Evolutionary conservation across 2,888 invertebrate species (phyloP), one percentile per base, ranked within the genome.

Genomic region (Tenthredo notha): DNA sequence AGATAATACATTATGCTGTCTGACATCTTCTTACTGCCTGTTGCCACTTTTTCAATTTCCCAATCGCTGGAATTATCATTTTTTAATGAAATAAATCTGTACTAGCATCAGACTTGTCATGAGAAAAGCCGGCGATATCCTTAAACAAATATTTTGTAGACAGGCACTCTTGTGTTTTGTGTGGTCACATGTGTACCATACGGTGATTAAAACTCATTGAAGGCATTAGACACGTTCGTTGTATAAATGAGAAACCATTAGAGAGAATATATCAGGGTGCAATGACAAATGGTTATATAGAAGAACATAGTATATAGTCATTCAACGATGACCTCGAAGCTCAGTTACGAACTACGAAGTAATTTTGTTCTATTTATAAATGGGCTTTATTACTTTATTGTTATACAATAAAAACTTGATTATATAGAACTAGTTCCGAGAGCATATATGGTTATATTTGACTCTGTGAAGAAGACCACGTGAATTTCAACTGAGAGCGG

Each of bases 311-410:
- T 61, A 21, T 21, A 61, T 21, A 61, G 61, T 25, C 61, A 61
- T 61, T 61, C n/a, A 21, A 65, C 29, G 29, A 65, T 3, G 67
- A 67, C 67, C 67, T 67, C 67, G 67, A 33, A 18, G 67, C 29
- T 25, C 67, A 67, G 67, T 29, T 67, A 67, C 67, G 6, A 15
- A 33, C 67, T 12, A 6, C 67, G 3, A 29, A 29, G 67, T 67
- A 67, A 67, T 67, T 67, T 67, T 12, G 18, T 67, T 33, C 67
- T 25, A 15, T 33, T 15, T 67, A 67, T 67, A 67, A 67, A 67
- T 67, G 33, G 67, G 29, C 6, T 33, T 29, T 33, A 15, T 33
- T 67, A 15, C 67, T 67, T 67, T 67, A 61, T 61, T 21, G 21
- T 61, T 61, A 61, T 61, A 61, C 61, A 61, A 61, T 61, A 12